Evolutionary conservation across 2,888 invertebrate genomes (phyloP).

Genomic region (Deilephila porcellus): DNA sequence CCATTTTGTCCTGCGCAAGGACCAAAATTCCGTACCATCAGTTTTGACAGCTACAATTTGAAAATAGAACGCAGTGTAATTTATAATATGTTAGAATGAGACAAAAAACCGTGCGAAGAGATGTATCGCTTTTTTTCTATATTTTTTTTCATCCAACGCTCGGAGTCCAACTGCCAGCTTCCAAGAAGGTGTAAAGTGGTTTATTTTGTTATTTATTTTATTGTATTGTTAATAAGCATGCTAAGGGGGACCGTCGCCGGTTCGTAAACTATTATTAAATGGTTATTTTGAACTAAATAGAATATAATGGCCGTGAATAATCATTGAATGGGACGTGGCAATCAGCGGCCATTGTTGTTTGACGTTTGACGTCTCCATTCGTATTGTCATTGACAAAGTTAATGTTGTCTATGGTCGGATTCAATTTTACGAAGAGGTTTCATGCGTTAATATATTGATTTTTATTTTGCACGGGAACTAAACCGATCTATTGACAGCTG

Average conservation of each 20-base stretch:
- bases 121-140: constrained; percentile 51
- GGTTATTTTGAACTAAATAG: constrained; percentile 84
- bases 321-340: constrained; percentile 74
- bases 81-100: constrained; percentile 64
- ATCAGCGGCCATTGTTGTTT: constrained; percentile 76
- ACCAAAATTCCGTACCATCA: constrained; percentile 40
- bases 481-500: constrained; percentile 35
- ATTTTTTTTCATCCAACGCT: constrained; percentile 57
- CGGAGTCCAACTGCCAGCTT: constrained; percentile 75
- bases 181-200: constrained; percentile 84
- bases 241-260: constrained; percentile 70
- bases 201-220: constrained; percentile 83
- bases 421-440: constrained; percentile 28
- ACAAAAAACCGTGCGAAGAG: constrained; percentile 55
- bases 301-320: constrained; percentile 84
- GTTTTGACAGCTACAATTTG: constrained; percentile 35
- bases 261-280: constrained; percentile 82
- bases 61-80: constrained; percentile 55
- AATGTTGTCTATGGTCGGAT: constrained; percentile 25
- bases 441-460: constrained; percentile 32
- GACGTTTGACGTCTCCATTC: constrained; percentile 78
- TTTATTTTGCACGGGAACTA: constrained; percentile 36
- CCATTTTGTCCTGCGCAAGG: constrained; percentile 35
- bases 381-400: constrained; percentile 45
- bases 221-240: constrained; percentile 85